phyloP scores from a whole-genome alignment of 1,140 invertebrate species.

The Conopomorpha cramerella region DNA sequence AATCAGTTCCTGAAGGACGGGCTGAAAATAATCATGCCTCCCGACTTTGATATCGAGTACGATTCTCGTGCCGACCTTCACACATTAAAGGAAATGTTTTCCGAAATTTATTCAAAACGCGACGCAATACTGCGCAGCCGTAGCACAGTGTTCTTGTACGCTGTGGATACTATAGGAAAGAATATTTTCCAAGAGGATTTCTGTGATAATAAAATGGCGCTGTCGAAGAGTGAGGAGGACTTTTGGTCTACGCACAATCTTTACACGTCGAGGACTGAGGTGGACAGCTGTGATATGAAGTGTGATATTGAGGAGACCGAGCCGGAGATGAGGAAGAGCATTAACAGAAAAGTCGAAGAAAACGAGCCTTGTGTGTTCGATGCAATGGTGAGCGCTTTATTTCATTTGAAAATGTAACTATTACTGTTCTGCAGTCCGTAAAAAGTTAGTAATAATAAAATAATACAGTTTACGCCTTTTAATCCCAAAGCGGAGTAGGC shows the following conservation, averaged over 20 bases:
- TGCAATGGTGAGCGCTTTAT: slow-evolving; percentile 22
- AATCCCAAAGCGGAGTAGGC: too few relatives aligned
- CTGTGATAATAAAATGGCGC: slow-evolving; percentile 10
- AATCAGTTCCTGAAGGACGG: slow-evolving; percentile 74
- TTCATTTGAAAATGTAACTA: too few relatives aligned
- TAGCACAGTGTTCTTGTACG: slow-evolving; percentile 43
- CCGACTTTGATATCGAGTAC: slow-evolving; percentile 52
- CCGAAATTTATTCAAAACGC: slow-evolving; percentile 39
- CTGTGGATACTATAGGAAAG: slow-evolving; percentile 33
- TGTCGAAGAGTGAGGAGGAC: slow-evolving; percentile 28
- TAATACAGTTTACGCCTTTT: too few relatives aligned
- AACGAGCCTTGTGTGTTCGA: slow-evolving; percentile 26
- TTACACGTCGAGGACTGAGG: slow-evolving; percentile 15
- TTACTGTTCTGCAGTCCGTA: too few relatives aligned
- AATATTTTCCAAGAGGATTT: slow-evolving; percentile 38
- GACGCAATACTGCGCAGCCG: slow-evolving; percentile 32
- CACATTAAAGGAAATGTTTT: slow-evolving; percentile 28
- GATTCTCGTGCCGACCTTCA: slow-evolving; percentile 18
- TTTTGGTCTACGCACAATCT: slow-evolving; percentile 35
- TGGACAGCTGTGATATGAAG: too few relatives aligned
- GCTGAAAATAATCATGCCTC: slow-evolving; percentile 73
- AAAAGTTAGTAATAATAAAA: too few relatives aligned
- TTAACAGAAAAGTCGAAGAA: slow-evolving; percentile 12
- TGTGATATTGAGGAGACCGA: slow-evolving; percentile 7
- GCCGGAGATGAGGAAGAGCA: slow-evolving; percentile 7